A percentile compares a stretch with the other conserved stretches of the same genome.
Conservation (phyloP, 2,797 vertebrate genomes). For the Darevskia mixta region DNA sequence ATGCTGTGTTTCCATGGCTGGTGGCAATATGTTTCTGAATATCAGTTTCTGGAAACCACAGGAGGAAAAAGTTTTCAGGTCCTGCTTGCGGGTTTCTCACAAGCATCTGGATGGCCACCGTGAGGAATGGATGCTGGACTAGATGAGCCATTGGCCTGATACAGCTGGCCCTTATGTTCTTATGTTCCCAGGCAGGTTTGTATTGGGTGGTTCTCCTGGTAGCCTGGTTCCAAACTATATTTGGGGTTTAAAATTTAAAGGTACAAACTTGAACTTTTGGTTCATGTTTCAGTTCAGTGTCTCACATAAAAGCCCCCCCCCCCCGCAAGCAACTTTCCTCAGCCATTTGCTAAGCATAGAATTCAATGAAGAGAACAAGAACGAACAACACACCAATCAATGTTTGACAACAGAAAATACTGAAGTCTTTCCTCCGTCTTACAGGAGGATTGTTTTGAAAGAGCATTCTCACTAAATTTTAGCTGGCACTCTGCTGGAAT, state of each 20-base stretch:
- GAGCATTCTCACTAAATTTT: not conserved
- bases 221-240: no score
- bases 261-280: not conserved
- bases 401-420: not conserved
- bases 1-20: no score
- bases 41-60: no score
- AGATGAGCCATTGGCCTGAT: no score
- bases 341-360: not conserved
- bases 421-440: not conserved
- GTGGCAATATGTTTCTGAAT: no score
- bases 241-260: not conserved
- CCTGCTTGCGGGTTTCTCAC: no score
- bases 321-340: not conserved
- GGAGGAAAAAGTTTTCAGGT: no score
- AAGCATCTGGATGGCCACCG: no score
- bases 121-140: no score
- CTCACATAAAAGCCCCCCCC: not conserved
- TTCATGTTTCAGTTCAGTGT: not conserved
- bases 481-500: rapidly evolving
- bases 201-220: no score
- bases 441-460: not conserved
- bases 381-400: not conserved
- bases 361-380: not conserved
- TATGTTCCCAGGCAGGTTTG: no score
- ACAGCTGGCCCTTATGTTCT: no score